Evolutionary conservation across 2,888 invertebrate genomes (phyloP).

Genomic region (Drosophila borborema): DNA sequence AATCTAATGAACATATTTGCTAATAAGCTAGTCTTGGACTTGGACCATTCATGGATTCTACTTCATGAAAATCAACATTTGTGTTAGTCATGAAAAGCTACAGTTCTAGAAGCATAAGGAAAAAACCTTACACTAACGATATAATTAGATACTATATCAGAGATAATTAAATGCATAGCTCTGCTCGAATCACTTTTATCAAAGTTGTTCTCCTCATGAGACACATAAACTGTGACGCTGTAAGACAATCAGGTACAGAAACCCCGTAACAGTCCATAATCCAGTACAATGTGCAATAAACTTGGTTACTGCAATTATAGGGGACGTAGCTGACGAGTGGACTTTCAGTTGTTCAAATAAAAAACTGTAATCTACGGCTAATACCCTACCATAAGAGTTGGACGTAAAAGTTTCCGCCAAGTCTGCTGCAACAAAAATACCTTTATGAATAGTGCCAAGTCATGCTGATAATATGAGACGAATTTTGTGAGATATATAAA

Average conservation of each 20-base stretch:
- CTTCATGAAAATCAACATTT: background rate
- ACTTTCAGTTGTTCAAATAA: constrained; percentile 17
- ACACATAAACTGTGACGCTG: background rate
- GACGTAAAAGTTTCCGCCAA: constrained; percentile 68
- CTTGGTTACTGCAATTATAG: background rate
- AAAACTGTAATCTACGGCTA: constrained; percentile 51
- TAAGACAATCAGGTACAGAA: constrained; percentile 27
- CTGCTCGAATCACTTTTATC: background rate
- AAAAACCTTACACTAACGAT: background rate
- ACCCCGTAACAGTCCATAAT: constrained; percentile 46
- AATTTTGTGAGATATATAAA: constrained; percentile 7
- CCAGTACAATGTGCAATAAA: constrained; percentile 6
- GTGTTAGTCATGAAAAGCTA: background rate
- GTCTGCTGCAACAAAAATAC: constrained; percentile 47
- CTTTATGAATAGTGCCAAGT: constrained; percentile 38
- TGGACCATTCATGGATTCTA: background rate
- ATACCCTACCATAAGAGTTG: constrained; percentile 52
- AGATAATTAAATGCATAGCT: background rate
- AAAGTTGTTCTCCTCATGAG: background rate
- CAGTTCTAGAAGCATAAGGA: background rate
- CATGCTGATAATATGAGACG: constrained; percentile 65
- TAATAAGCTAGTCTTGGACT: too few relatives aligned
- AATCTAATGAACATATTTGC: background rate
- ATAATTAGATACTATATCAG: background rate
- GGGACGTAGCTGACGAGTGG: background rate